Percentiles rank a stretch among this genome's conserved stretches.
These are phyloP conservation scores for Chiloscyllium punctatum DNA, from an alignment of 2,797 vertebrate species.

Conservation along the genomic window DNA sequence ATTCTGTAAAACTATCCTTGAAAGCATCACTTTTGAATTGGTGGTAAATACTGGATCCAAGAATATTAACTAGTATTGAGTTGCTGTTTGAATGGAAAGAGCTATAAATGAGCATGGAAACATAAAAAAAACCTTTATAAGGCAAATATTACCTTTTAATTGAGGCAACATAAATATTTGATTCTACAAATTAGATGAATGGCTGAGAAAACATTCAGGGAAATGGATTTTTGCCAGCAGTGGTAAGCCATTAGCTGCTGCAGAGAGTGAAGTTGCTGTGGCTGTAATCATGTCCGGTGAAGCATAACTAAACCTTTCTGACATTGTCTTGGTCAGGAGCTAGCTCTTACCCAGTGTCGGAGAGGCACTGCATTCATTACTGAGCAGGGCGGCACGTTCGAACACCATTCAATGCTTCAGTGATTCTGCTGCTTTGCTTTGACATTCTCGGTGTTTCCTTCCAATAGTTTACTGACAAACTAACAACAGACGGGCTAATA, in stretches of 20 bases:
- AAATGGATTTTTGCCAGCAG: slow-evolving; percentile 91
- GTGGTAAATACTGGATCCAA: background rate
- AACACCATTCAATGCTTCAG: slow-evolving; percentile 42
- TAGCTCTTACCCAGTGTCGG: slow-evolving; percentile 87
- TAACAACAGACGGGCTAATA: background rate
- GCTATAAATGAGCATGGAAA: background rate
- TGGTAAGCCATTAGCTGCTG: slow-evolving; percentile 84
- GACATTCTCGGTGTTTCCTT: background rate
- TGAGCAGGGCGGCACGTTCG: slow-evolving; percentile 66
- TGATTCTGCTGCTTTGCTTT: background rate
- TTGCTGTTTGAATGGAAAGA: background rate
- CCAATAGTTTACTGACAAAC: background rate
- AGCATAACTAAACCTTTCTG: slow-evolving; percentile 98
- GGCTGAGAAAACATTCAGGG: slow-evolving; percentile 75
- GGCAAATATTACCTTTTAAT: slow-evolving; percentile 72
- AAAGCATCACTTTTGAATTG: background rate
- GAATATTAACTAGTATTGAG: background rate
- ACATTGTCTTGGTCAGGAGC: slow-evolving; percentile 92
- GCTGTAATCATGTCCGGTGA: slow-evolving; percentile 93
- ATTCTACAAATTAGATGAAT: slow-evolving; percentile 86
- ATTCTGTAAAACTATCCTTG: background rate
- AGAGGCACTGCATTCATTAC: slow-evolving; percentile 88
- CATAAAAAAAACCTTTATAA: slow-evolving; percentile 17
- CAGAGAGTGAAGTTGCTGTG: slow-evolving; percentile 75
- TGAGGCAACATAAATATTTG: slow-evolving; percentile 77